A percentile compares a stretch with the other conserved stretches of the same genome.
phyloP scores from a whole-genome alignment of 2,113 vertebrate genomes.

The Brachirus orientalis region DNA sequence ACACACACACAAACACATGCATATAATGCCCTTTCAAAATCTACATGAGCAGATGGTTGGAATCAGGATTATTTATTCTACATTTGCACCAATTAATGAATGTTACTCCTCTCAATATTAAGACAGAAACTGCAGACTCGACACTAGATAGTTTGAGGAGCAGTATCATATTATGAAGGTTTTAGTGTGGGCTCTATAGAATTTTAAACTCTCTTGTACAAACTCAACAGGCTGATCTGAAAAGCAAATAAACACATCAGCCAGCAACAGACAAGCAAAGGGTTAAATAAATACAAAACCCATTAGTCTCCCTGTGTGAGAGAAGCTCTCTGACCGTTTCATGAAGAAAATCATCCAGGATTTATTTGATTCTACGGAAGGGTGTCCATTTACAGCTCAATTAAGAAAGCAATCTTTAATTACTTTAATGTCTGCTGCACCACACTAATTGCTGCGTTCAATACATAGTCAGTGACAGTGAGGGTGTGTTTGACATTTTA shows the following conservation, averaged over 20 bases:
- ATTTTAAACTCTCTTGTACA: not conserved
- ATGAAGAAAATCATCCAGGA: conserved; percentile 29
- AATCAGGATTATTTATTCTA: conserved; percentile 55
- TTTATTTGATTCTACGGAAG: conserved; percentile 46
- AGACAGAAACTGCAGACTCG: too few relatives aligned
- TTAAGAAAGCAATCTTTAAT: conserved; percentile 45
- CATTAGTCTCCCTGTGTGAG: conserved; percentile 41
- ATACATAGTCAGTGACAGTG: conserved; percentile 36
- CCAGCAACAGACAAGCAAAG: not conserved
- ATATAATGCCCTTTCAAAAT: too few relatives aligned
- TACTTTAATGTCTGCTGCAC: conserved; percentile 34
- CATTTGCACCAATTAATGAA: conserved; percentile 25
- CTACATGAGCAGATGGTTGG: too few relatives aligned
- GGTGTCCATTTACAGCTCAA: conserved; percentile 53
- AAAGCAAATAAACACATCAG: conserved; percentile 1
- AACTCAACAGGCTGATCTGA: conserved; percentile 7
- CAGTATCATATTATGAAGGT: too few relatives aligned
- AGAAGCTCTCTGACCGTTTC: conserved; percentile 25
- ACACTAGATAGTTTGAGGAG: too few relatives aligned
- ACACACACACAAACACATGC: too few relatives aligned
- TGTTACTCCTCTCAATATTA: conserved; percentile 27
- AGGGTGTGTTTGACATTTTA: conserved; percentile 48
- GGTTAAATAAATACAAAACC: not conserved
- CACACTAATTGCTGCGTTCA: conserved; percentile 53
- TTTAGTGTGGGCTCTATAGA: too few relatives aligned